Conservation (phyloP, 2,797 vertebrate genomes). For the Darevskia mixta region DNA sequence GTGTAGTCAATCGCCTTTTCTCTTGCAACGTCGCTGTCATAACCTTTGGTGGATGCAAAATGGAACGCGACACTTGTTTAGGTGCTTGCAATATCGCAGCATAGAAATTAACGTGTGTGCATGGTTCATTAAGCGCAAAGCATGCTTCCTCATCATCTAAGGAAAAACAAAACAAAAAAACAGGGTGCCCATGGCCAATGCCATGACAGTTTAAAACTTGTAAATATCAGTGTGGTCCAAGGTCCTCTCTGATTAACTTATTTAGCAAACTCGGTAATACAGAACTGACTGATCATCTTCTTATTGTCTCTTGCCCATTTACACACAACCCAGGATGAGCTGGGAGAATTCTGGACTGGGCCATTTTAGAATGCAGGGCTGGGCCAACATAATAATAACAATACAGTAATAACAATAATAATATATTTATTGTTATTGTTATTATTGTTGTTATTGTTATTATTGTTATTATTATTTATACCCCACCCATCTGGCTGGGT, state of each 20-base stretch:
- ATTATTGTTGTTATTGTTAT: no score
- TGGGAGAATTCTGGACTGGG: background rate
- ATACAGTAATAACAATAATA: no score
- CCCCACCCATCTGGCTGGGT: no score
- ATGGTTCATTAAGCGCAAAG: background rate
- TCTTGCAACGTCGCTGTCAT: conserved; percentile 95
- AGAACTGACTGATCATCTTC: background rate
- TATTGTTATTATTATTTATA: no score
- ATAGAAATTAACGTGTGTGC: background rate
- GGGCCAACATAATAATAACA: background rate
- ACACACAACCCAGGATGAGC: background rate
- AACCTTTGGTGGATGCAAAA: conserved; percentile 82
- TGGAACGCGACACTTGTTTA: conserved; percentile 23
- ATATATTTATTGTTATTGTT: no score
- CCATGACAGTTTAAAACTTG: background rate
- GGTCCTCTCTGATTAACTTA: background rate
- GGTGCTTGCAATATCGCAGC: background rate
- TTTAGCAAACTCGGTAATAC: background rate
- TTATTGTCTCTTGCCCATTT: background rate
- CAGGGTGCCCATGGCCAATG: background rate
- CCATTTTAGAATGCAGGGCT: background rate
- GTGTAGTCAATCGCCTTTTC: conserved; percentile 93
- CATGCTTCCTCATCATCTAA: background rate
- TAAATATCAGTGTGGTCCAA: background rate
- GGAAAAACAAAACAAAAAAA: background rate